Evolutionary conservation across 1,140 invertebrate species (phyloP).

Genomic region (Brachionus sp.): DNA sequence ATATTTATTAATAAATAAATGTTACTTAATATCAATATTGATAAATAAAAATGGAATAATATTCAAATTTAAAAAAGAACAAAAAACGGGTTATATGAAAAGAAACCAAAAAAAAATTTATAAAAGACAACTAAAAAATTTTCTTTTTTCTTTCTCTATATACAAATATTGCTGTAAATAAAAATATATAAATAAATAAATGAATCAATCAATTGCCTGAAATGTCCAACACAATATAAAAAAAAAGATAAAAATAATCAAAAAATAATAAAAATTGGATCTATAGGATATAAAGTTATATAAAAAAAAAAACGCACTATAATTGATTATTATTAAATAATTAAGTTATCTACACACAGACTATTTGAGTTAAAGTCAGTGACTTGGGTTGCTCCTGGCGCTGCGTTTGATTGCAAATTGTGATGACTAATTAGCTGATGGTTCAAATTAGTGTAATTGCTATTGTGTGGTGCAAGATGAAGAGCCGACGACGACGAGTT

Average conservation of each 20-base stretch:
- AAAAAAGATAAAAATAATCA: not conserved
- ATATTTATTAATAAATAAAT: constrained; percentile 8
- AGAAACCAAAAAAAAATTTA: too few relatives aligned
- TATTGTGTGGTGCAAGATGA: not conserved
- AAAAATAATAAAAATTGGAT: not conserved
- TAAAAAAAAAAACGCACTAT: not conserved
- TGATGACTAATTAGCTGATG: constrained; percentile 19
- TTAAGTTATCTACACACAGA: constrained; percentile 38
- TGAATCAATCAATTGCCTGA: not conserved
- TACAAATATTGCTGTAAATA: not conserved
- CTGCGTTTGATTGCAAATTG: not conserved
- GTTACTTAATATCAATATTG: not conserved
- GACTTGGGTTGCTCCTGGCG: not conserved
- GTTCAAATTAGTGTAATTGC: not conserved
- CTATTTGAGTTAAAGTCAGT: not conserved
- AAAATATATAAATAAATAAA: not conserved
- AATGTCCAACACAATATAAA: not conserved
- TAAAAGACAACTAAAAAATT: constrained; percentile 3
- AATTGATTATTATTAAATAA: not conserved
- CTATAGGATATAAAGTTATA: not conserved
- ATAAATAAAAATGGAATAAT: constrained; percentile 35
- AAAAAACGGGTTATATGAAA: not conserved
- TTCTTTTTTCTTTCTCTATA: not conserved
- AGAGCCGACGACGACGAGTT: not conserved
- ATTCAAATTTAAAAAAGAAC: not conserved